Evolutionary conservation across 1,140 invertebrate genomes (phyloP).

Genomic region (Pogonomyrmex californicus): DNA sequence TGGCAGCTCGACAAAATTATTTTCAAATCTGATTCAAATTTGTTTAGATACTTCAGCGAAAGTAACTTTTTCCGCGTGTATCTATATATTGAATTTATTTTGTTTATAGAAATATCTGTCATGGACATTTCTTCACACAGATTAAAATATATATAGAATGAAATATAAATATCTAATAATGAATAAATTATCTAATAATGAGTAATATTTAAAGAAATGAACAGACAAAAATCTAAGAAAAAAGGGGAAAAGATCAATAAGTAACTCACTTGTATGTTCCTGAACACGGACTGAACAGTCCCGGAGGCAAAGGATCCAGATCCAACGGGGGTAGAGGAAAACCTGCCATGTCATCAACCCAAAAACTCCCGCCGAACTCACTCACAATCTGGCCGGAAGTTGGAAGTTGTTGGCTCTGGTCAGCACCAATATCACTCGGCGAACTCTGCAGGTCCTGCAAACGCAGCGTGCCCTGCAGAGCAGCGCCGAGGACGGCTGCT

Average conservation of each 20-base stretch:
- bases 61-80: too few species aligned
- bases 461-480: conserved; percentile 81
- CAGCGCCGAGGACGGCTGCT: conserved; percentile 70
- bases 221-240: background rate
- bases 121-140: too few species aligned
- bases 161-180: too few species aligned
- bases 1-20: too few species aligned
- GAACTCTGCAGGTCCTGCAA: conserved; percentile 84
- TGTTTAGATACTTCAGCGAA: too few species aligned
- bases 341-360: conserved; percentile 93
- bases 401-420: conserved; percentile 81
- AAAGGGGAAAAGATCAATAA: background rate
- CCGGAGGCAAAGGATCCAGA: conserved; percentile 90
- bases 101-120: too few species aligned
- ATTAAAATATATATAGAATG: too few species aligned
- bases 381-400: conserved; percentile 81
- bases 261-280: conserved; percentile 90
- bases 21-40: too few species aligned
- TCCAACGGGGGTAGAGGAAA: conserved; percentile 92
- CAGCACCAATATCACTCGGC: conserved; percentile 79
- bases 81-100: too few species aligned
- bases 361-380: conserved; percentile 87
- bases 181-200: too few species aligned
- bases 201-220: background rate
- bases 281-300: conserved; percentile 90